phyloP scores from a whole-genome alignment of 2,888 invertebrate species.

The Drosophila conformis region DNA sequence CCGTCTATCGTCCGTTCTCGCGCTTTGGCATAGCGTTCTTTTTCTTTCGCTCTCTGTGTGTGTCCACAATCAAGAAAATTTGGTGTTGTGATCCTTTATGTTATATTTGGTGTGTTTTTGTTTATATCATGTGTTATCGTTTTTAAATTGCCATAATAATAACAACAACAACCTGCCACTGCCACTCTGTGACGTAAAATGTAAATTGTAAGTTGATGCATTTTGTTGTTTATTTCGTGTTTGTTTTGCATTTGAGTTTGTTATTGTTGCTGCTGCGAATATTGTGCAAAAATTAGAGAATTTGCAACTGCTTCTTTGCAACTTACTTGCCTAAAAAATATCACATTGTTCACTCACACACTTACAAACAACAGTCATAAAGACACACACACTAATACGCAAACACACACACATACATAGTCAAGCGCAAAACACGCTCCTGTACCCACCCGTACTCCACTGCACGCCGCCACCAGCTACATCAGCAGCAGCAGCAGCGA shows the following conservation, averaged over 20 bases:
- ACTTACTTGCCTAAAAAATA: slow-evolving; percentile 47
- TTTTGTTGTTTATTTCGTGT: slow-evolving; percentile 23
- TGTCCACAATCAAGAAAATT: slow-evolving; percentile 59
- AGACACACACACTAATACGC: slow-evolving; percentile 30
- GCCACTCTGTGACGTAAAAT: slow-evolving; percentile 60
- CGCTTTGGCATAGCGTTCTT: slow-evolving; percentile 71
- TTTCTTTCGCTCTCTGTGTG: slow-evolving; percentile 53
- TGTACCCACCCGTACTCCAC: slow-evolving; percentile 77
- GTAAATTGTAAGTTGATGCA: slow-evolving; percentile 70
- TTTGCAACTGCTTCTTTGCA: slow-evolving; percentile 24
- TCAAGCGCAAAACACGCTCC: slow-evolving; percentile 78
- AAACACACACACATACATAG: slow-evolving; percentile 35
- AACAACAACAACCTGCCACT: slow-evolving; percentile 70
- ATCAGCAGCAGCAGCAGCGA: slow-evolving; percentile 54
- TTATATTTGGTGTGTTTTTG: slow-evolving; percentile 36
- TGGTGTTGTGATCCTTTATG: slow-evolving; percentile 49
- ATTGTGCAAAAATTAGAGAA: slow-evolving; percentile 43
- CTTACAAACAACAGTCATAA: slow-evolving; percentile 32
- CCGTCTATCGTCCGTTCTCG: slow-evolving; percentile 69
- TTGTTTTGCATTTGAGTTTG: slow-evolving; percentile 28
- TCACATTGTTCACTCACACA: slow-evolving; percentile 44
- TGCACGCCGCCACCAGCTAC: slow-evolving; percentile 58
- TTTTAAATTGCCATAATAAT: slow-evolving; percentile 50
- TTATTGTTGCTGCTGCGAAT: slow-evolving; percentile 26
- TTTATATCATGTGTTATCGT: slow-evolving; percentile 46